phyloP scores from a whole-genome alignment of 2,113 vertebrate species.

The Vanacampus margaritifer region DNA sequence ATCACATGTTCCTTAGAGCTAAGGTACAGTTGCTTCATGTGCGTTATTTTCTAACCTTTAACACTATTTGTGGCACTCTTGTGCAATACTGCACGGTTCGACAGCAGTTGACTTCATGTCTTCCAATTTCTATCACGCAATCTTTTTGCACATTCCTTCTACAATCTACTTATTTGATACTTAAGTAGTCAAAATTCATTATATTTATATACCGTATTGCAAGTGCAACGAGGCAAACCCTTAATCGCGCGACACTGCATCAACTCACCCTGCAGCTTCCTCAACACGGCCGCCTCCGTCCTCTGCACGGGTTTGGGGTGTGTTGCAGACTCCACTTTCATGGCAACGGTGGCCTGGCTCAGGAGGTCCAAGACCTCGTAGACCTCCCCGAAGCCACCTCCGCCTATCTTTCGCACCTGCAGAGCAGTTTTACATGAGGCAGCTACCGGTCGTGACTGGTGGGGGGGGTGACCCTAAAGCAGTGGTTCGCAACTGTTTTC shows the following conservation, averaged over 20 bases:
- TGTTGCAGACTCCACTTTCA: slow-evolving; percentile 97
- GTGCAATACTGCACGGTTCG: neutral
- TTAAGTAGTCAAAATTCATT: neutral
- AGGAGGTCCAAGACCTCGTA: slow-evolving; percentile 96
- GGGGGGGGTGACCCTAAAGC: neutral
- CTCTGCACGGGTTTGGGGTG: slow-evolving; percentile 98
- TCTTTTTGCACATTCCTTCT: neutral
- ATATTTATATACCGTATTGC: too few species aligned
- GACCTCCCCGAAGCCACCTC: slow-evolving; percentile 98
- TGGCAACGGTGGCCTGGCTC: slow-evolving; percentile 89
- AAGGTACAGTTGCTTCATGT: neutral
- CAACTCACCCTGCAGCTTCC: slow-evolving; percentile 92
- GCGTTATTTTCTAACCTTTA: slow-evolving; percentile 3
- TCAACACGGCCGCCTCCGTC: slow-evolving; percentile 98
- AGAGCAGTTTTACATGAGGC: neutral
- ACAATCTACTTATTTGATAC: neutral
- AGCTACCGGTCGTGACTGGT: neutral
- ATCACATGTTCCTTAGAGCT: neutral
- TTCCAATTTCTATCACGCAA: neutral
- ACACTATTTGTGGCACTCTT: neutral
- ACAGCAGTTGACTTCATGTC: neutral
- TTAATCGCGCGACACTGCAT: neutral
- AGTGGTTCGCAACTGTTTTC: too few species aligned
- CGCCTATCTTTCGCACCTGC: slow-evolving; percentile 94
- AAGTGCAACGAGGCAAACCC: neutral